Percentiles rank a stretch among this genome's conserved stretches.
Conservation (phyloP, 2,888 invertebrate species). For the Acleris sparsana region DNA sequence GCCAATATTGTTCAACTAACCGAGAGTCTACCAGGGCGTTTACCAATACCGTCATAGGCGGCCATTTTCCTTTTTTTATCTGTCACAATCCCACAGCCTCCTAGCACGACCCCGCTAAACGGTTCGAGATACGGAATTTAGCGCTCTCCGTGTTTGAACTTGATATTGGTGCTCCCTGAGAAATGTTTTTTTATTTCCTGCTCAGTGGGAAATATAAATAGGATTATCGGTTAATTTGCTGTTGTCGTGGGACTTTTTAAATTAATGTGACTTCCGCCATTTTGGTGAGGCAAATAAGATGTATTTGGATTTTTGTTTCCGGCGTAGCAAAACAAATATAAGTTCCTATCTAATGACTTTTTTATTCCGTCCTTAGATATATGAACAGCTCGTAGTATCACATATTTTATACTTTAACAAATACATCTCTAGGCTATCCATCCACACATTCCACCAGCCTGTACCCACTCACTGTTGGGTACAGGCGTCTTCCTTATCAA, state of each 20-base stretch:
- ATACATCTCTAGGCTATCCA: too few relatives aligned
- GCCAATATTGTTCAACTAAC: conserved; percentile 33
- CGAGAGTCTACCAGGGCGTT: conserved; percentile 28
- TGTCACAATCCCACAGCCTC: conserved; percentile 40
- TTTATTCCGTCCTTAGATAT: too few relatives aligned
- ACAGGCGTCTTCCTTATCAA: too few relatives aligned
- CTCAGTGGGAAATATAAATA: conserved; percentile 40
- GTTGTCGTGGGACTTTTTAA: conserved; percentile 21
- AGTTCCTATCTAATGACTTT: neutral
- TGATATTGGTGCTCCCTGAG: conserved; percentile 38
- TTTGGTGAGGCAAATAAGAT: conserved; percentile 8
- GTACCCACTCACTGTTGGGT: too few relatives aligned
- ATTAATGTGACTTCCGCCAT: conserved; percentile 29
- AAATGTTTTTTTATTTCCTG: conserved; percentile 40
- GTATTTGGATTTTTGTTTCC: conserved; percentile 9
- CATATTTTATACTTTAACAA: too few relatives aligned
- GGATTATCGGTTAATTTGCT: conserved; percentile 33
- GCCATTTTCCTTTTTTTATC: conserved; percentile 37
- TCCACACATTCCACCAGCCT: too few relatives aligned
- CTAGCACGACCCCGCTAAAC: conserved; percentile 41
- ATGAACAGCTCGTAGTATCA: too few relatives aligned
- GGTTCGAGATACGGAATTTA: conserved; percentile 37
- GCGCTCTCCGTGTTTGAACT: conserved; percentile 31
- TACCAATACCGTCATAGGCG: conserved; percentile 36
- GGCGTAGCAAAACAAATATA: conserved; percentile 1